phyloP scores from a whole-genome alignment of 2,888 invertebrate genomes.

The Pheosia tremula region DNA sequence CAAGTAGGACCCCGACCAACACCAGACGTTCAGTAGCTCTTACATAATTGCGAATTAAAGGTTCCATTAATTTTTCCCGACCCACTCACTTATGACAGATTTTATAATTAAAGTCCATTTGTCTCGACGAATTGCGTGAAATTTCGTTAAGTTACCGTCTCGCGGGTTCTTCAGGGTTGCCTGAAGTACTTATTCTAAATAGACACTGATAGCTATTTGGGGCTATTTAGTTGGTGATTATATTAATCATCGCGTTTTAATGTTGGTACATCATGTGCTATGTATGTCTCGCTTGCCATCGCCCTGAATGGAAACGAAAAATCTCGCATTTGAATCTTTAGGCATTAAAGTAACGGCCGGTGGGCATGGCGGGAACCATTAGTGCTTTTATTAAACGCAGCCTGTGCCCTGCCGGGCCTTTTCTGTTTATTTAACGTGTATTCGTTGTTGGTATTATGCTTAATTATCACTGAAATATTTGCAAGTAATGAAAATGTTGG shows the following conservation, averaged over 20 bases:
- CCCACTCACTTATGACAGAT: slow-evolving; percentile 33
- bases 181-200: not conserved
- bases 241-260: no score
- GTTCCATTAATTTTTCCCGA: slow-evolving; percentile 37
- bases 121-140: slow-evolving; percentile 36
- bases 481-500: not conserved
- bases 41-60: slow-evolving; percentile 42
- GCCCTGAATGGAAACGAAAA: not conserved
- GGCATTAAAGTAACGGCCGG: not conserved
- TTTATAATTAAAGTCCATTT: slow-evolving; percentile 45
- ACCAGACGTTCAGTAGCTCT: slow-evolving; percentile 29
- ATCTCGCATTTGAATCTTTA: not conserved
- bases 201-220: slow-evolving; percentile 1
- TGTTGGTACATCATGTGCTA: no score
- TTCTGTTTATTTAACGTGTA: not conserved
- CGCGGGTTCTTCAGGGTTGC: slow-evolving; percentile 14
- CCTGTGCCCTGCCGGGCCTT: not conserved
- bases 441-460: not conserved
- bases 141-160: slow-evolving; percentile 21
- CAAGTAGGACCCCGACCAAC: slow-evolving; percentile 19
- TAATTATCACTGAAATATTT: not conserved
- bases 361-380: slow-evolving; percentile 1
- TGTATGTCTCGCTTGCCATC: no score
- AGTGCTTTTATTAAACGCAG: not conserved
- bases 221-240: not conserved